Evolutionary conservation across 2,113 vertebrate genomes (phyloP), one percentile per base, ranked within the genome.

Genomic region (Chrysochloris asiatica): DNA sequence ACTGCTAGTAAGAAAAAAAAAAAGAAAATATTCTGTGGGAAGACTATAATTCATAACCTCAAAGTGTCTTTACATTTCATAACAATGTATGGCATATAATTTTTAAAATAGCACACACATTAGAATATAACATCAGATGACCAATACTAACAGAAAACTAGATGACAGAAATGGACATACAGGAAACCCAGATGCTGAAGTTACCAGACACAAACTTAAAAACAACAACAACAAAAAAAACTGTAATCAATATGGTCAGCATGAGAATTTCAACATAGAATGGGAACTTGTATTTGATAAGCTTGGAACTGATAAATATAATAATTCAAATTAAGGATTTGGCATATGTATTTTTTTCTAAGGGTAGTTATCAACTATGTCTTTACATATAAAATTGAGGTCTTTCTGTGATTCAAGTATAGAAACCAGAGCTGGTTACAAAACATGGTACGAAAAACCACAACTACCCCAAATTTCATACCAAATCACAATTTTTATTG

Each of bases 381-480:
- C 94, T 95, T 88, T 28, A 79, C 63, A 75, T 88, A 93, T 24
- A 14, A 93, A 92, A 22, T 48, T 63, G 77, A 93, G 88, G 91
- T 94, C 89, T 96, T 95, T 89, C 82, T 94, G 93, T 36, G 83
- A 95, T 84, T 77, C 94, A 83, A 91, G 87, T 73, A 92, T 1
- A 93, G 95, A 96, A 95, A 95, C 72, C 85, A 93, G 92, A 97
- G 95, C 93, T 93, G 92, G 10, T 94, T 96, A 97, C 93, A 97
- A 56, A 56, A 56, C 19, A 21, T 56, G 19, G 54, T 21, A 21
- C 19, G 91, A 96, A 86, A 97, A 95, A 82, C 85, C 48, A 82
- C 59, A 83, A 92, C 91, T 85, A 65, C 93, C 93, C 38, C 77
- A 96, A 93, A 95, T 83, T 79, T 93, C 54, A 95, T 12, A 82